phyloP scores from a whole-genome alignment of 1,140 invertebrate species.

The Bombus waltoni region DNA sequence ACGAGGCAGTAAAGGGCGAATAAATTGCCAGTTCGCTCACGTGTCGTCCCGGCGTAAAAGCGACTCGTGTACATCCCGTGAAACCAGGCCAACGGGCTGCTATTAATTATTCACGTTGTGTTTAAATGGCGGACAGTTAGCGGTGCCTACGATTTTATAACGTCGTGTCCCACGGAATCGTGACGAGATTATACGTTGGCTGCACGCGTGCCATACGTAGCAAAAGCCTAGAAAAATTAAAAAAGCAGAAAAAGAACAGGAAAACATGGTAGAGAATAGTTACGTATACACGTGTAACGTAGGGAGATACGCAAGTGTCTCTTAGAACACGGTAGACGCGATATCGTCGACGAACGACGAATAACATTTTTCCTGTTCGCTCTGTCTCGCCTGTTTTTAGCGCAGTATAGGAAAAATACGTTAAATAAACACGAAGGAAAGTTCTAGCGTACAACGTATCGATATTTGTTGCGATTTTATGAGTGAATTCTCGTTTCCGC shows the following conservation, averaged over 20 bases:
- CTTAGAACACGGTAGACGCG: background rate
- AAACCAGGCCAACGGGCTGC: slow-evolving; percentile 59
- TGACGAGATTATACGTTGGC: slow-evolving; percentile 56
- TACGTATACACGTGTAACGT: background rate
- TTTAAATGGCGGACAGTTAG: slow-evolving; percentile 57
- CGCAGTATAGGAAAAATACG: too few species aligned
- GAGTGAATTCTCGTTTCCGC: background rate
- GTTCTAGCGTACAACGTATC: background rate
- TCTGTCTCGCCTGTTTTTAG: background rate
- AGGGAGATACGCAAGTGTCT: background rate
- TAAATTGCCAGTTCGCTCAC: slow-evolving; percentile 75
- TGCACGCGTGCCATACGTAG: slow-evolving; percentile 24
- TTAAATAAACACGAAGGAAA: background rate
- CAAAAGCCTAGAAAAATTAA: background rate
- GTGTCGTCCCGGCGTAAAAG: slow-evolving; percentile 72
- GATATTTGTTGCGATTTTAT: background rate
- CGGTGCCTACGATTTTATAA: slow-evolving; percentile 65
- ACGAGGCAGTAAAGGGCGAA: slow-evolving; percentile 54
- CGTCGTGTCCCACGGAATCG: slow-evolving; percentile 50
- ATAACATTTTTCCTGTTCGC: background rate
- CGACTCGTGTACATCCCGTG: slow-evolving; percentile 33
- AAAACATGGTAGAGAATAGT: too few species aligned
- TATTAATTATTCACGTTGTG: slow-evolving; percentile 69
- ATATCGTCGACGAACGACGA: background rate
- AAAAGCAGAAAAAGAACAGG: background rate